Base-by-base conservation (phyloP, 2,113 vertebrate species). In the Malurus elegans region DNA sequence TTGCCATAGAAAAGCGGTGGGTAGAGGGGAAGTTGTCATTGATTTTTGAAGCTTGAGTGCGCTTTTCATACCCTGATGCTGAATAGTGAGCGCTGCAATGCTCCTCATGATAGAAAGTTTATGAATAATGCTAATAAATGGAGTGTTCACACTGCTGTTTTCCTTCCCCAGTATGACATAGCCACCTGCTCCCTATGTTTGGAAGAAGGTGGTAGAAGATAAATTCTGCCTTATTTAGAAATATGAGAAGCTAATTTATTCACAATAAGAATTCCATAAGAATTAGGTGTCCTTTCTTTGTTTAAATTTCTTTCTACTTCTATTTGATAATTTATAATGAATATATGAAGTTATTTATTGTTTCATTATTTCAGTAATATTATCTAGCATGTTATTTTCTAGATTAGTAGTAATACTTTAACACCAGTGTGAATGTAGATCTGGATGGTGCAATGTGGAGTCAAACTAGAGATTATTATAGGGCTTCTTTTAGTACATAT, bases 41-140 rank as follows among this genome's bases (percentile, higher is more conserved):
- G 97, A 97, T 97, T 97, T 97, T 97, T 98, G 95, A 98, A 97
- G 96, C 95, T 79, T 93, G 94, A 97, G 71, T 96, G 93, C 13
- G 0, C 81, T 95, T 97, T 97, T 87, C 93, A 92, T 95, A 90
- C 73, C 56, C 96, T 95, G 81, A 69, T 83, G 87, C 91, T 94
- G 94, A 96, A 95, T 73, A 96, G 92, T 91, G 97, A 96, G 89
- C 56, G 23, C 72, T 86, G 58, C 87, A 95, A 91, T 88, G 69
- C 86, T 94, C n/a, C 85, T 98, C 93, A 75, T 70, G 86, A 88
- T 91, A 79, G 79, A 89, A 94, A 96, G 42, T 95, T 96, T 93
- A 97, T 97, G 97, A 97, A 97, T 97, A 98, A 97, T 95, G 86
- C 85, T 97, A 97, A 97, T 92, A 96, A 97, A 93, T 75, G 38